phyloP scores from a whole-genome alignment of 2,888 invertebrate species.

The Chrysolina haemoptera region DNA sequence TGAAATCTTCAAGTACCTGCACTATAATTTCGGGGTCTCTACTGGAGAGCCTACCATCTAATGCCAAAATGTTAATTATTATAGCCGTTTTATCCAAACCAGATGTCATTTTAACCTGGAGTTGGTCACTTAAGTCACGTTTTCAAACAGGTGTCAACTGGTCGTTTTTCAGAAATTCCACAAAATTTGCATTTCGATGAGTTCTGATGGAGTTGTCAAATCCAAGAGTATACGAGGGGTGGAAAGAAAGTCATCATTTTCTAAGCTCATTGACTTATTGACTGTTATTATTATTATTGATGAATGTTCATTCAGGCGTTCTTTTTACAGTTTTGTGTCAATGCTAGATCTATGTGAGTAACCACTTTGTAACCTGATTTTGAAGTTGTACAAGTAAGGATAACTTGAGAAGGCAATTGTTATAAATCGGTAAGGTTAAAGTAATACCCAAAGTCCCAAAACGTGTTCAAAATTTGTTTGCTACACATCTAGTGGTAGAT shows the following conservation, averaged over 20 bases:
- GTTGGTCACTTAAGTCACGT: constrained; percentile 15
- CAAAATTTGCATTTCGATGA: not conserved
- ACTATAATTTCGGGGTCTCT: constrained; percentile 3
- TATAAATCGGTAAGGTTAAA: too few species aligned
- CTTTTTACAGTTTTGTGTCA: too few species aligned
- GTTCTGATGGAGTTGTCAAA: not conserved
- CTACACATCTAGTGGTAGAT: too few species aligned
- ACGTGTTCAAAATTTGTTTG: too few species aligned
- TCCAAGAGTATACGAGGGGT: not conserved
- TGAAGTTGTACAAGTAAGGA: too few species aligned
- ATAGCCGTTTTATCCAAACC: not conserved
- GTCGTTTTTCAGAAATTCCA: not conserved
- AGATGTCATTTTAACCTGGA: constrained; percentile 21
- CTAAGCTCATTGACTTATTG: too few species aligned
- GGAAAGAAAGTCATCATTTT: not conserved
- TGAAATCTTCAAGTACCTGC: constrained; percentile 10
- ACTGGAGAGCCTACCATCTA: not conserved
- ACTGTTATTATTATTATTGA: too few species aligned
- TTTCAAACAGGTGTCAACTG: not conserved
- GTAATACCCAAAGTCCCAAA: too few species aligned
- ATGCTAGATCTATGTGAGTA: too few species aligned
- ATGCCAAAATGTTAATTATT: constrained; percentile 16
- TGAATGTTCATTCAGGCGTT: too few species aligned
- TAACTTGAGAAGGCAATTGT: too few species aligned
- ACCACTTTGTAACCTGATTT: too few species aligned